Conservation (phyloP, 2,888 invertebrate genomes). For the Eudasyphora cyanicolor region DNA sequence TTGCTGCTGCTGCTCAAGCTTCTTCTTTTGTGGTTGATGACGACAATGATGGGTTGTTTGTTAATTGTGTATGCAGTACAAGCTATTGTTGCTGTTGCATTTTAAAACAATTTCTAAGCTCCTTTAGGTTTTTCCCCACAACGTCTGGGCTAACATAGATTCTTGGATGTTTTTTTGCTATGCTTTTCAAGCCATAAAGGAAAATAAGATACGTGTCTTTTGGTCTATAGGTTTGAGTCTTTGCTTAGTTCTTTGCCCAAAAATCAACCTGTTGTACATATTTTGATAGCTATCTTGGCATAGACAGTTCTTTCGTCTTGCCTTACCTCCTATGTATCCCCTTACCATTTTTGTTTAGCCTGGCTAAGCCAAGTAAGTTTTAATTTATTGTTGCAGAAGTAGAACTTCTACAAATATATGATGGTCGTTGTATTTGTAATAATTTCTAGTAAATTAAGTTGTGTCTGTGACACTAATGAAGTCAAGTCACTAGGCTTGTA, state of each 20-base stretch:
- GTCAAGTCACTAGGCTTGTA: too few relatives aligned
- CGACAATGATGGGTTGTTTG: slow-evolving; percentile 40
- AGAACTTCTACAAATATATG: slow-evolving; percentile 19
- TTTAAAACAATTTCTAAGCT: slow-evolving; percentile 20
- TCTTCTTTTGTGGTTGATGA: not conserved
- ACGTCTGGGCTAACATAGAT: not conserved
- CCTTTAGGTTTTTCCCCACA: not conserved
- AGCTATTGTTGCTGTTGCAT: slow-evolving; percentile 37
- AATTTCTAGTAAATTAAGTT: slow-evolving; percentile 40
- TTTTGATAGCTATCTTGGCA: slow-evolving; percentile 24
- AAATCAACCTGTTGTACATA: slow-evolving; percentile 35
- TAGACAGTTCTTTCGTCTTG: not conserved
- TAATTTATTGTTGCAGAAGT: not conserved
- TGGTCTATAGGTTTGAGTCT: not conserved
- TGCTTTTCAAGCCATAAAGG: not conserved
- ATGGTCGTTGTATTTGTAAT: not conserved
- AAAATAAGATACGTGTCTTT: not conserved
- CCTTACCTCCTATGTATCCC: not conserved
- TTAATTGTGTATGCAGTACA: slow-evolving; percentile 54
- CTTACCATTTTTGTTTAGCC: not conserved
- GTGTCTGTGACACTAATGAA: slow-evolving; percentile 36
- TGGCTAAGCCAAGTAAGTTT: not conserved
- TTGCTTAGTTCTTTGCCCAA: not conserved
- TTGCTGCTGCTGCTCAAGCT: not conserved
- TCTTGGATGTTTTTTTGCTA: slow-evolving; percentile 2